Evolutionary conservation across 2,797 vertebrate genomes (phyloP).

Genomic region (Cyprinodon diabolis): DNA sequence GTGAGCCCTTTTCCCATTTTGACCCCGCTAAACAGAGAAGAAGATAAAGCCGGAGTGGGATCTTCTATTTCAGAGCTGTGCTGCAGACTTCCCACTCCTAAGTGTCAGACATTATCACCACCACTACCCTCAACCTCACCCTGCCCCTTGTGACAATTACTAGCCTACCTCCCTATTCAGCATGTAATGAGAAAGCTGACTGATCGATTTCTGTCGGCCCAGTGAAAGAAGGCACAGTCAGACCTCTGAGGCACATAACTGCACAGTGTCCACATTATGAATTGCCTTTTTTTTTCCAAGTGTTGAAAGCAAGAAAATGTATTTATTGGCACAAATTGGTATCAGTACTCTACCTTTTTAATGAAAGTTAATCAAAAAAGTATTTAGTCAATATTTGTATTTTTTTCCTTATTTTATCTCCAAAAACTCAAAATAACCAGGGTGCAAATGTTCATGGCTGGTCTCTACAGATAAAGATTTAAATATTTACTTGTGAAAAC

Average conservation of each 20-base stretch:
- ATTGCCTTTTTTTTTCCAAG: constrained; percentile 17
- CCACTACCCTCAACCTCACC: constrained; percentile 78
- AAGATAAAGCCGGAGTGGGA: constrained; percentile 65
- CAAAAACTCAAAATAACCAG: too few species aligned
- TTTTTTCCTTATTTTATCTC: too few species aligned
- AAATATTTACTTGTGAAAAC: neutral
- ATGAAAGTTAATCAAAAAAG: neutral
- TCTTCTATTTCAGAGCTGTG: constrained; percentile 67
- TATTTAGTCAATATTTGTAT: too few species aligned
- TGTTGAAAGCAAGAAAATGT: constrained; percentile 6
- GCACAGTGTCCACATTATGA: constrained; percentile 37
- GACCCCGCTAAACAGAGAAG: constrained; percentile 68
- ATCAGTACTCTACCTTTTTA: neutral
- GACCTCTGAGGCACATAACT: constrained; percentile 47
- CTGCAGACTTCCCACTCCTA: constrained; percentile 69
- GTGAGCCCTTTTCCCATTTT: constrained; percentile 58
- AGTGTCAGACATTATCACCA: constrained; percentile 76
- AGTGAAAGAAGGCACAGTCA: constrained; percentile 68
- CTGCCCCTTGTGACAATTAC: constrained; percentile 82
- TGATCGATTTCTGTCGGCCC: constrained; percentile 80
- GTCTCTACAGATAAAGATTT: neutral
- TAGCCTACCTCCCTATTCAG: constrained; percentile 80
- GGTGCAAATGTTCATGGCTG: neutral
- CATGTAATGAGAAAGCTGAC: constrained; percentile 83
- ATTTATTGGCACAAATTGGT: neutral